Evolutionary conservation across 2,888 invertebrate genomes (phyloP), one percentile per base, ranked within the genome.

Genomic region (Silvanus unidentatus): DNA sequence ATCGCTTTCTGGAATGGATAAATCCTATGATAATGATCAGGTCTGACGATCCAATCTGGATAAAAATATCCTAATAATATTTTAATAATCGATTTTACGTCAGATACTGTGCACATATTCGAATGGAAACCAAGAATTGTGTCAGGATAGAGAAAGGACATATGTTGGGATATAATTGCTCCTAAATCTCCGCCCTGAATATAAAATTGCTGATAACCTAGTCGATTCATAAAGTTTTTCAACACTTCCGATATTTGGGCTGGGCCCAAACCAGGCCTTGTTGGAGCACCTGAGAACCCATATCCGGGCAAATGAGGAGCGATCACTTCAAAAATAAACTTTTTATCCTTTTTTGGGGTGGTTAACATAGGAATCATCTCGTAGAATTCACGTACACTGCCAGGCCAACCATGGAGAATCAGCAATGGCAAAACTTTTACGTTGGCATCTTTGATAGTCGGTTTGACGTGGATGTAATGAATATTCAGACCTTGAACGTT

Each of bases 321-420:
- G 3, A 42, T 35, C 8, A 42, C 42, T 29, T 42, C 42, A 13
- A 42, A 42, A 22, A 42, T 35, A 22, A 16, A 49, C 12, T 47
- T 45, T 66, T 1, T 40, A 47, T 73, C 77, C 0, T 70, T 60
- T 39, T 73, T 71, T 0, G 74, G 74, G 0, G 72, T 73, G 0
- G 78, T 82, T n/a, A 90, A 71, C 37, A 79, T 63, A 0, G 88
- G 87, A 41, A 89, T 82, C 0, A 88, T 70, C 43, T 82, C 82
- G 60, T 86, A 85, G 69, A 91, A 92, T 71, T 94, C 93, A n/a
- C 83, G 74, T 1, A 91, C 77, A 0, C 88, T 88, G 0, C 92
- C 90, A 0, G 93, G 92, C 94, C 94, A 94, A 30, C 94, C 94
- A 65, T 95, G 93, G 11, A 88, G 70, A 39, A 94, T 57, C 2